Conservation (phyloP, 2,888 invertebrate genomes). For the Malachius bipustulatus region DNA sequence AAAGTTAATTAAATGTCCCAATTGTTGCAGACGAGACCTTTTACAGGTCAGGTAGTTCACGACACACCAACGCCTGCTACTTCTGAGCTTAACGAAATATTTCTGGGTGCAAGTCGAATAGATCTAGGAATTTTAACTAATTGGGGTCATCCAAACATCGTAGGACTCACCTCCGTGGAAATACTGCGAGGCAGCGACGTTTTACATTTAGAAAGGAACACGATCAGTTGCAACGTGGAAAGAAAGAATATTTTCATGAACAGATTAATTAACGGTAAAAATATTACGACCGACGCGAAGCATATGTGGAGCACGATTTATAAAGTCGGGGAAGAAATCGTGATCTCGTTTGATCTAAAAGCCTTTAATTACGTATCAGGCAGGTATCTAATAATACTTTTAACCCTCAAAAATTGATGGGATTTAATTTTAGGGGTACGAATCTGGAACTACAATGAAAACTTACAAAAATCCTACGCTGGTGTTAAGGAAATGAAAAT, state of each 20-base stretch:
- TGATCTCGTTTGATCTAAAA: constrained; percentile 27
- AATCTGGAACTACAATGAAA: constrained; percentile 75
- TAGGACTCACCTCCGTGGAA: constrained; percentile 48
- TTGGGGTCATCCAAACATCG: constrained; percentile 49
- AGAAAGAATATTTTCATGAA: constrained; percentile 31
- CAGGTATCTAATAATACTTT: constrained; percentile 15
- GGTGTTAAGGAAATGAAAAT: constrained; percentile 46
- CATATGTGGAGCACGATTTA: constrained; percentile 53
- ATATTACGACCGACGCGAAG: constrained; percentile 52
- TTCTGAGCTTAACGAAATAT: too few relatives aligned
- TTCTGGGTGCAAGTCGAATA: constrained; percentile 33
- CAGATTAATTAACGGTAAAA: constrained; percentile 54
- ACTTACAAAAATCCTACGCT: constrained; percentile 52
- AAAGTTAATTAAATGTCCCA: constrained; percentile 6
- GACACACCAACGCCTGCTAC: too few relatives aligned
- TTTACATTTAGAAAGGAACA: constrained; percentile 24
- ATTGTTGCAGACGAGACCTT: constrained; percentile 7
- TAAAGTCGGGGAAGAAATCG: constrained; percentile 23
- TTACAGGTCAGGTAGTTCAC: too few relatives aligned
- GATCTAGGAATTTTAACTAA: constrained; percentile 48
- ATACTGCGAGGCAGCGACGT: constrained; percentile 39
- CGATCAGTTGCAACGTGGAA: constrained; percentile 21
- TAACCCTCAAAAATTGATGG: too few relatives aligned
- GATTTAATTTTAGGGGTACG: constrained; percentile 50
- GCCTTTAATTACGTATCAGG: constrained; percentile 30